phyloP scores from a whole-genome alignment of 1,140 invertebrate genomes.

The Battus philenor region DNA sequence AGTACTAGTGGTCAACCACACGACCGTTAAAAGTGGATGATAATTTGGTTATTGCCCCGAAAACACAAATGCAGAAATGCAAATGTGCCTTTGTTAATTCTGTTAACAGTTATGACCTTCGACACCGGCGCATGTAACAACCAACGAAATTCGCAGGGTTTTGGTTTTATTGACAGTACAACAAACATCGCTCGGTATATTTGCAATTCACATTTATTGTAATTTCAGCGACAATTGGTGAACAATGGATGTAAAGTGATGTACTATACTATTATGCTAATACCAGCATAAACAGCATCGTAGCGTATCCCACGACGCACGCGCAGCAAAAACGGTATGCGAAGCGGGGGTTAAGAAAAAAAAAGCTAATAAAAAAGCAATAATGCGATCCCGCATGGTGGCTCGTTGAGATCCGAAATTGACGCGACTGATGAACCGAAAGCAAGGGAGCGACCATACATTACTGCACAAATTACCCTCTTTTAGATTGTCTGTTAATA shows the following conservation, averaged over 20 bases:
- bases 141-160: constrained; percentile 42
- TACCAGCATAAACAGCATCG: constrained; percentile 68
- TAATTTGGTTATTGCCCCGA: constrained; percentile 59
- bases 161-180: constrained; percentile 18
- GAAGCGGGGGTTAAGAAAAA: constrained; percentile 52
- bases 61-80: constrained; percentile 64
- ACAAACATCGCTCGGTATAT: constrained; percentile 27
- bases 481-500: constrained; percentile 9
- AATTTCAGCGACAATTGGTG: constrained; percentile 42
- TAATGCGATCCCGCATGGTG: constrained; percentile 72
- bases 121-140: constrained; percentile 41
- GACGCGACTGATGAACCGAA: constrained; percentile 66
- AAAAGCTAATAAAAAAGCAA: constrained; percentile 75
- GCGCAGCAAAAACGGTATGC: constrained; percentile 63
- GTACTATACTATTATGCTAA: constrained; percentile 65
- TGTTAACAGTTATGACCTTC: constrained; percentile 55
- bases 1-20: constrained; percentile 41
- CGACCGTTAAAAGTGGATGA: constrained; percentile 49
- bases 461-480: constrained; percentile 16
- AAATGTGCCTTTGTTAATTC: constrained; percentile 61
- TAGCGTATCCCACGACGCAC: constrained; percentile 68
- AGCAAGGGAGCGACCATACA: constrained; percentile 40
- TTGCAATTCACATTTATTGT: constrained; percentile 26
- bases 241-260: constrained; percentile 35
- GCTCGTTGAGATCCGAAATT: constrained; percentile 68